Evolutionary conservation across 1,140 invertebrate genomes (phyloP).

Genomic region (Drosophila novamexicana): DNA sequence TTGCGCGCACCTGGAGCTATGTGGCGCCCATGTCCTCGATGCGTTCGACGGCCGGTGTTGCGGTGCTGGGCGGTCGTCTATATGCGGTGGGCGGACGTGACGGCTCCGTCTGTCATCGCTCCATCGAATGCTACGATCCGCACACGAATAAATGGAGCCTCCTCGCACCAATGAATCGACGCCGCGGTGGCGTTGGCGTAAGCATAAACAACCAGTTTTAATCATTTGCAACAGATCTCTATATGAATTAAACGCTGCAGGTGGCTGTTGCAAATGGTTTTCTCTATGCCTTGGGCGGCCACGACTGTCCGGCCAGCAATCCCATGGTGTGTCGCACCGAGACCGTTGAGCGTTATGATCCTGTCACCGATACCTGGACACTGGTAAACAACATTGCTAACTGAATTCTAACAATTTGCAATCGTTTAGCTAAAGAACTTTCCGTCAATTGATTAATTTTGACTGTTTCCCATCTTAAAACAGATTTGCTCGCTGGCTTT

Average conservation of each 20-base stretch:
- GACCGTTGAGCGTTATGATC: constrained; percentile 95
- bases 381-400: constrained; percentile 85
- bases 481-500: constrained; percentile 91
- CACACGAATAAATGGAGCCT: constrained; percentile 95
- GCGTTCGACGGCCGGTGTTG: constrained; percentile 94
- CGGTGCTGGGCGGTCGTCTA: constrained; percentile 92
- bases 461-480: neutral
- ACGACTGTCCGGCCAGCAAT: constrained; percentile 94
- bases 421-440: neutral
- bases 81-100: constrained; percentile 97
- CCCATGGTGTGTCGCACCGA: constrained; percentile 92
- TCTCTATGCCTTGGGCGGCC: constrained; percentile 94
- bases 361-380: constrained; percentile 94
- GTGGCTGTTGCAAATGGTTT: constrained; percentile 93
- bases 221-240: neutral
- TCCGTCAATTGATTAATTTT: neutral
- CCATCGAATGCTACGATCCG: constrained; percentile 97
- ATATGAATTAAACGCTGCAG: constrained; percentile 60
- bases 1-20: constrained; percentile 93
- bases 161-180: constrained; percentile 94
- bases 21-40: constrained; percentile 94
- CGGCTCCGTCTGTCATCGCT: constrained; percentile 94
- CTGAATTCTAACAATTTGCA: no score
- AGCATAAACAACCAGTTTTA: constrained; percentile 26
- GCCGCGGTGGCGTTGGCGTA: constrained; percentile 94